These are phyloP conservation scores for Nothura maculosa DNA, from an alignment of 2,797 vertebrate species.

Conservation along the genomic window DNA sequence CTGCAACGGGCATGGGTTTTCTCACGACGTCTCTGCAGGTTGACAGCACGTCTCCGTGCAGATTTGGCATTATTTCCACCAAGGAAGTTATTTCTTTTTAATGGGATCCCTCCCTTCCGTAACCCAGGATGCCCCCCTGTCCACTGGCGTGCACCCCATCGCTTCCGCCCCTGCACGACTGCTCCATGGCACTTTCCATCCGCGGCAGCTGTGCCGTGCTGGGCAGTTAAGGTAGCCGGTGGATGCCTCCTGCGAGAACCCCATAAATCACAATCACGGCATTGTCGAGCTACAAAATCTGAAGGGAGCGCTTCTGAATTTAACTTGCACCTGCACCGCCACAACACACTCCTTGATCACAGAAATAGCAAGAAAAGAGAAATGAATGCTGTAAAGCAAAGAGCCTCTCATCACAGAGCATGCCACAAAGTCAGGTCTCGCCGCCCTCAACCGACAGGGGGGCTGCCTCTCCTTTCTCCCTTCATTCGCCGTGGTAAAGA, in stretches of 20 bases:
- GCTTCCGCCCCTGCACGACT: background rate
- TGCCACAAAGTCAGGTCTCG: conserved; percentile 40
- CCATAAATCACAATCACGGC: conserved; percentile 50
- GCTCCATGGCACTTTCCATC: background rate
- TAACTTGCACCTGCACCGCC: conserved; percentile 59
- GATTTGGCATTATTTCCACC: background rate
- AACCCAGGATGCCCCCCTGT: background rate
- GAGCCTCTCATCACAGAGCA: conserved; percentile 56
- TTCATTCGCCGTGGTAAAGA: background rate
- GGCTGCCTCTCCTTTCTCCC: background rate
- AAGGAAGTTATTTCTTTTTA: background rate
- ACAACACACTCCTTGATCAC: conserved; percentile 63
- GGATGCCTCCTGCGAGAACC: background rate
- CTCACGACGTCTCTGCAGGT: background rate
- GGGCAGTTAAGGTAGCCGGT: conserved; percentile 35
- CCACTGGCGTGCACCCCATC: background rate
- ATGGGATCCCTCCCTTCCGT: background rate
- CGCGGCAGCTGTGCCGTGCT: background rate
- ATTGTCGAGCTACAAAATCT: conserved; percentile 55
- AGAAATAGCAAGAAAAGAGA: conserved; percentile 69
- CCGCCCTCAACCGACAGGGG: background rate
- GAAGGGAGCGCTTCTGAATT: conserved; percentile 50
- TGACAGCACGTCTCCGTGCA: background rate
- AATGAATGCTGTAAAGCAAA: conserved; percentile 70
- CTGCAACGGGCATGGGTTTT: background rate